phyloP scores from a whole-genome alignment of 2,888 invertebrate genomes.

The Epinotia nisella region DNA sequence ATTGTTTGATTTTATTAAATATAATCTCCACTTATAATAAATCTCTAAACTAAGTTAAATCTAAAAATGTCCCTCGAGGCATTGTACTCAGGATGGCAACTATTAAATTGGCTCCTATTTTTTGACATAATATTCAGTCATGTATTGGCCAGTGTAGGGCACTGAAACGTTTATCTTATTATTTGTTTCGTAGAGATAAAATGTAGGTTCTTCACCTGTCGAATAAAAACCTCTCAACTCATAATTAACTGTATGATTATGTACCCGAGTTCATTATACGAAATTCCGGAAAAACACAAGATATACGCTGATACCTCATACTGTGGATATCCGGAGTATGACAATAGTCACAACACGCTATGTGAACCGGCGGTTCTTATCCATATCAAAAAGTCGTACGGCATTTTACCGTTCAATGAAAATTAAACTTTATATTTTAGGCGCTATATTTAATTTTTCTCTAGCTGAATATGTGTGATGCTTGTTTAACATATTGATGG shows the following conservation, averaged over 20 bases:
- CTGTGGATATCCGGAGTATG: constrained; percentile 25
- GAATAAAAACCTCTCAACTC: not conserved
- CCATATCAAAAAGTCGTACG: not conserved
- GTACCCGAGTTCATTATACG: constrained; percentile 7
- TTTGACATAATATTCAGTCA: too few species aligned
- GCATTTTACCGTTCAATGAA: not conserved
- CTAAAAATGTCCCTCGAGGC: too few species aligned
- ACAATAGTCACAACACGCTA: constrained; percentile 20
- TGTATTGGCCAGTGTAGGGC: too few species aligned
- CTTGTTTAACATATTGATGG: too few species aligned
- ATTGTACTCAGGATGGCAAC: too few species aligned
- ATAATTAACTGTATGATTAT: constrained; percentile 3
- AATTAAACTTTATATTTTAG: not conserved
- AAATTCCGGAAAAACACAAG: constrained; percentile 19
- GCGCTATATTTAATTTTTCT: not conserved
- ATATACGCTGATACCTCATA: not conserved
- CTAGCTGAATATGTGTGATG: not conserved
- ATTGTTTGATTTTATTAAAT: too few species aligned
- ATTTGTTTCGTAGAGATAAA: too few species aligned
- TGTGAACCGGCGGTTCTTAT: constrained; percentile 2
- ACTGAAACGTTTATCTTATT: too few species aligned
- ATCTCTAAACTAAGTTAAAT: too few species aligned
- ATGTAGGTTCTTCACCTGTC: too few species aligned
- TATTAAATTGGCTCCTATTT: too few species aligned
- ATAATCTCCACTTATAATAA: too few species aligned